Base-by-base conservation (phyloP, 2,797 vertebrate genomes). In the Menidia menidia region DNA sequence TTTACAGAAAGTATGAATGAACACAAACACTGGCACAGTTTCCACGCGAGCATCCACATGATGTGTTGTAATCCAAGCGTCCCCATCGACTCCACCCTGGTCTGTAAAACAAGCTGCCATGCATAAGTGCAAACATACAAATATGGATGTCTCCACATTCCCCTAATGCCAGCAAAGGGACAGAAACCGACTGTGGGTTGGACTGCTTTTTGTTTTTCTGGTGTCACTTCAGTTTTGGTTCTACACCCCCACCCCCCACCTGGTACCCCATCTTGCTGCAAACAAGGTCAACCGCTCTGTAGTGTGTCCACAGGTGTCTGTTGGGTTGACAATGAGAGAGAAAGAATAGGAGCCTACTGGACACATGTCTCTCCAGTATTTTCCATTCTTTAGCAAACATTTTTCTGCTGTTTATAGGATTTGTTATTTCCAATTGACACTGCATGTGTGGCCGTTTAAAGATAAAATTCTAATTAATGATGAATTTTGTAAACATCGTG, bases 401-500 rank as follows among this genome's bases (percentile, higher is more conserved):
- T 41, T 53, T 51, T 25, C 48, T 39, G 67, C 2, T 57, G 53
- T 66, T 50, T 64, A 30, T 50, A 52, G 68, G 55, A 50, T 64
- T 75, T 67, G 15, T 60, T n/a, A 55, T 69, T 80, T 68, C 53
- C 56, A 55, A 53, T 69, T 82, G 65, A 68, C 63, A 66, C 48
- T 60, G 60, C 64, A 35, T 45, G 54, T 71, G 65, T 75, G 68
- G 43, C 54, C 77, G 54, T 71, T 72, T 75, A 45, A 33, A 77
- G 74, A 84, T 85, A 71, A 80, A 78, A 82, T 82, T 85, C 66
- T 65, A 81, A 73, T 82, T 77, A 75, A 82, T 79, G 76, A 58
- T 33, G 54, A 77, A 52, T 52, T 68, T 73, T 31, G 59, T 73
- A 2, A 61, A 64, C 71, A 9, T 67, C 33, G 50, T 15, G 48